These are phyloP conservation scores for Amphiura filiformis DNA, from an alignment of 35 echinoderm and acorn worm genomes.

Conservation along the genomic window DNA sequence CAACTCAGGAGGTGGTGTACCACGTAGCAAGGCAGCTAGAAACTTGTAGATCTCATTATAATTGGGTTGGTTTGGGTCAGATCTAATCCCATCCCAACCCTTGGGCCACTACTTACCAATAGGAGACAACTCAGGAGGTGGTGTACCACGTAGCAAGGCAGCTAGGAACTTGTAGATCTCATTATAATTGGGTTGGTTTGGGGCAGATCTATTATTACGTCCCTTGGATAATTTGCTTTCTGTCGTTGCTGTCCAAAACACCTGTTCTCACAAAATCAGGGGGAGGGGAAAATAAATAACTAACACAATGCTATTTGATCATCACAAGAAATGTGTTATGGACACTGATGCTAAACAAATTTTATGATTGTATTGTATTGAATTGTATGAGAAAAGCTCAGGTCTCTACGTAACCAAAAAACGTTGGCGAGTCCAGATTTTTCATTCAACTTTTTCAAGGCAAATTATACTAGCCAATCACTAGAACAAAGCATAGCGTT, in stretches of 20 bases:
- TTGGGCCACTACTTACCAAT: slow-evolving; percentile 28
- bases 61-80: too few species aligned
- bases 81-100: neutral
- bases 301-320: too few species aligned
- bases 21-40: too few species aligned
- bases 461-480: too few species aligned
- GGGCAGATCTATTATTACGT: neutral
- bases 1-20: neutral
- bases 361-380: too few species aligned
- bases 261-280: slow-evolving; percentile 20
- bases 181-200: slow-evolving; percentile 18
- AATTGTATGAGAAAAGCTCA: too few species aligned
- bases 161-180: slow-evolving; percentile 44
- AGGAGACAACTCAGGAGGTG: slow-evolving; percentile 26
- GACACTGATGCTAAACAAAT: too few species aligned
- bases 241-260: slow-evolving; percentile 9
- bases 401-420: too few species aligned
- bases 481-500: too few species aligned
- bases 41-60: neutral
- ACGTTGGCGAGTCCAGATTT: too few species aligned
- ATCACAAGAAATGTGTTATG: too few species aligned
- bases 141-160: slow-evolving; percentile 35
- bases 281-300: neutral
- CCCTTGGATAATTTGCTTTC: neutral
- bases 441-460: too few species aligned